phyloP scores from a whole-genome alignment of 2,888 invertebrate species.

The Xylota sylvarum region DNA sequence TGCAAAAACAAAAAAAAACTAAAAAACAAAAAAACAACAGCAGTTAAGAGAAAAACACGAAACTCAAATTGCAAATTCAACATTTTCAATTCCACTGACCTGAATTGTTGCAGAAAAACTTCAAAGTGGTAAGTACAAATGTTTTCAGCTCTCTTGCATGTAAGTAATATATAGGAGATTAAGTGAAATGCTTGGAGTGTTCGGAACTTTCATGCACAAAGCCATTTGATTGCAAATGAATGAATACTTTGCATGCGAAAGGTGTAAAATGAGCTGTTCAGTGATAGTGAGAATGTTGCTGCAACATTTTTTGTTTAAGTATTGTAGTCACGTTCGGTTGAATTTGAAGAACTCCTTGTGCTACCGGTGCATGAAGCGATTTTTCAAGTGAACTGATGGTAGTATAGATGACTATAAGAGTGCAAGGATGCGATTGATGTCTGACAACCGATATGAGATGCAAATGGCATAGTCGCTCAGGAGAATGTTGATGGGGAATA shows the following conservation, averaged over 20 bases:
- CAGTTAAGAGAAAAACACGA: slow-evolving; percentile 21
- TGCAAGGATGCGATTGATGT: too few species aligned
- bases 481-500: too few species aligned
- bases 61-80: slow-evolving; percentile 58
- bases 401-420: neutral
- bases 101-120: slow-evolving; percentile 62
- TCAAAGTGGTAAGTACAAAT: slow-evolving; percentile 12
- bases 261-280: slow-evolving; percentile 32
- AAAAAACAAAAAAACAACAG: neutral
- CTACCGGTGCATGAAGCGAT: neutral
- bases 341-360: neutral
- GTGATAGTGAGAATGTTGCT: slow-evolving; percentile 30
- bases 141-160: slow-evolving; percentile 14
- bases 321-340: slow-evolving; percentile 25
- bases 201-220: slow-evolving; percentile 56
- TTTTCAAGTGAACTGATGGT: neutral
- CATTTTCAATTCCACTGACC: slow-evolving; percentile 67
- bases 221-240: slow-evolving; percentile 55
- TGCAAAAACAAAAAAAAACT: slow-evolving; percentile 5
- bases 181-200: slow-evolving; percentile 47
- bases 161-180: slow-evolving; percentile 16
- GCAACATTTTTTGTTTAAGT: slow-evolving; percentile 14
- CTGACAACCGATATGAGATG: too few species aligned
- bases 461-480: too few species aligned
- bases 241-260: slow-evolving; percentile 41